Conservation (phyloP, 2,797 vertebrate species). For the Alfaro cultratus region DNA sequence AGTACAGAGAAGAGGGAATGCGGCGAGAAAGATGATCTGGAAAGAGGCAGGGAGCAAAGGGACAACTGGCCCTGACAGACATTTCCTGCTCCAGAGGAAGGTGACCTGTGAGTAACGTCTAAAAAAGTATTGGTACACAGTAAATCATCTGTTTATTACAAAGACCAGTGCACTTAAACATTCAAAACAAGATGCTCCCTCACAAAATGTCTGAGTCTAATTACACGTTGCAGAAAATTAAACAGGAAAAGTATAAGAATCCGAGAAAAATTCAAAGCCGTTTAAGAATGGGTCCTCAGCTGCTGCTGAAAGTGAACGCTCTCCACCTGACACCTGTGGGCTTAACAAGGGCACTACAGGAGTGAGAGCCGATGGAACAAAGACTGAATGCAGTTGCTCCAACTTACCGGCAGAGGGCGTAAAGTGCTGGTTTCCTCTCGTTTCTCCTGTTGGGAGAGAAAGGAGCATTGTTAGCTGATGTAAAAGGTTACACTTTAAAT, state of each 20-base stretch:
- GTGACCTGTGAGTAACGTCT: background rate
- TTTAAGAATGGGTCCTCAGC: constrained; percentile 63
- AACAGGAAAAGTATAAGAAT: background rate
- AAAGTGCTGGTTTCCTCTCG: constrained; percentile 63
- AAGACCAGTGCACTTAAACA: background rate
- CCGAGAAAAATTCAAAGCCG: background rate
- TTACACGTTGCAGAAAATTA: background rate
- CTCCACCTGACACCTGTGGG: constrained; percentile 79
- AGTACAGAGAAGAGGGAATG: constrained; percentile 46
- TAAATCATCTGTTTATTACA: background rate
- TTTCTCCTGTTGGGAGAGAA: constrained; percentile 70
- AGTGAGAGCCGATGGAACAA: constrained; percentile 34
- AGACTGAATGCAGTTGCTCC: constrained; percentile 27
- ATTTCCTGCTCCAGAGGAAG: constrained; percentile 66
- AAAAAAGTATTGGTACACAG: background rate
- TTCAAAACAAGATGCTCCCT: background rate
- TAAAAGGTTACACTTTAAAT: background rate
- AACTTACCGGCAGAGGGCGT: constrained; percentile 80
- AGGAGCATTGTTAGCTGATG: constrained; percentile 33
- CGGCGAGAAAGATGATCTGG: constrained; percentile 75
- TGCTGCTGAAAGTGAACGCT: constrained; percentile 59
- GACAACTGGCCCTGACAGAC: constrained; percentile 77
- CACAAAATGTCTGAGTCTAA: background rate
- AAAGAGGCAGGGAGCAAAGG: constrained; percentile 65
- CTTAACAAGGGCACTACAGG: constrained; percentile 69